Evolutionary conservation across 2,113 vertebrate species (phyloP).

Genomic region (Triplophysa tibetana): DNA sequence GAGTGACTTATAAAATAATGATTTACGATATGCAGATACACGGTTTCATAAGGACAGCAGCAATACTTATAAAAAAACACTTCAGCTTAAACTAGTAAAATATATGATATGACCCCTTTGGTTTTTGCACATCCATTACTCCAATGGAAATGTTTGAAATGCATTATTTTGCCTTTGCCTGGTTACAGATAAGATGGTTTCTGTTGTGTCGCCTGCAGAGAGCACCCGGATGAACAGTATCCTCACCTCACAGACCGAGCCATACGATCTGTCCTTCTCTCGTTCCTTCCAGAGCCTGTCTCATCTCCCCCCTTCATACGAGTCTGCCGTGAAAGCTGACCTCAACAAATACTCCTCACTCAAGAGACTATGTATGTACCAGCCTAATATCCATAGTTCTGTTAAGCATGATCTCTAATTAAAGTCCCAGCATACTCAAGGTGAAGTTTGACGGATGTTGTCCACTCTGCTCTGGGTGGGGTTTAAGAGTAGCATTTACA

Average conservation of each 20-base stretch:
- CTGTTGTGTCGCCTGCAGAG: constrained; percentile 75
- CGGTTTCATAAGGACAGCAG: too few species aligned
- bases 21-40: too few species aligned
- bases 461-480: too few species aligned
- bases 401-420: constrained; percentile 8
- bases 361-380: constrained; percentile 95
- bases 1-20: too few species aligned
- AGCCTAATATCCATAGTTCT: constrained; percentile 42
- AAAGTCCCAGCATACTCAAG: too few species aligned
- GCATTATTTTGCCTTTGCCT: constrained; percentile 33
- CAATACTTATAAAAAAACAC: too few species aligned
- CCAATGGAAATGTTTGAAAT: constrained; percentile 7
- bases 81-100: too few species aligned
- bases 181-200: constrained; percentile 13
- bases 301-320: constrained; percentile 95
- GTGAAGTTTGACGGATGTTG: too few species aligned
- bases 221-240: constrained; percentile 93
- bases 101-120: too few species aligned
- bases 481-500: background rate
- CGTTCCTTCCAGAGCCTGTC: constrained; percentile 98
- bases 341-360: constrained; percentile 95
- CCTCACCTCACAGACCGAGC: constrained; percentile 96
- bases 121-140: background rate
- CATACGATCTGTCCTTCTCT: constrained; percentile 97
- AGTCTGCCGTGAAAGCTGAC: constrained; percentile 93